Evolutionary conservation across 2,797 vertebrate genomes (phyloP).

Genomic region (Malurus leucopterus): DNA sequence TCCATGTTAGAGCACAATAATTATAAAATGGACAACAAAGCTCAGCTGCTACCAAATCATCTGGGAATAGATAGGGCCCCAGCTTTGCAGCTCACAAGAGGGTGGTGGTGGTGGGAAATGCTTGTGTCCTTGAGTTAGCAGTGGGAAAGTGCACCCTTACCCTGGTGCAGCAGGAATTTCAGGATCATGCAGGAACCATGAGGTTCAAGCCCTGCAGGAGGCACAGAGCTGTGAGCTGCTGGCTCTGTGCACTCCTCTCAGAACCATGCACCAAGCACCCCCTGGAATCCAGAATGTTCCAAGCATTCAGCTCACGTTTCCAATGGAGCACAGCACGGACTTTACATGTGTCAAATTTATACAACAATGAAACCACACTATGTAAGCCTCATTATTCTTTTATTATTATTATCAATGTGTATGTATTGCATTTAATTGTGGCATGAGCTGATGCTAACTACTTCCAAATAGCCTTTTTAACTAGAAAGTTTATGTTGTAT

Average conservation of each 20-base stretch:
- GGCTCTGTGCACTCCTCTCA: neutral
- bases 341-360: neutral
- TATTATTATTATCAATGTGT: neutral
- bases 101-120: neutral
- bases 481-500: constrained; percentile 15
- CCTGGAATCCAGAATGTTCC: neutral
- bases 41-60: neutral
- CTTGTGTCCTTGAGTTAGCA: neutral
- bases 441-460: neutral
- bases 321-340: neutral
- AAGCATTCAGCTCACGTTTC: neutral
- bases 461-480: constrained; percentile 17
- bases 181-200: fast-evolving
- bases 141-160: neutral
- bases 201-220: neutral
- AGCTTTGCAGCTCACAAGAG: neutral
- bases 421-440: neutral
- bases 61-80: neutral
- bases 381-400: neutral
- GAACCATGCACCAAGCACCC: neutral
- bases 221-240: neutral
- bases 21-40: neutral
- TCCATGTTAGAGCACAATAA: neutral
- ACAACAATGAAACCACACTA: neutral
- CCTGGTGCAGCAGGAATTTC: neutral